phyloP scores from a whole-genome alignment of 2,888 invertebrate genomes.

The Gymnocheta viridis region DNA sequence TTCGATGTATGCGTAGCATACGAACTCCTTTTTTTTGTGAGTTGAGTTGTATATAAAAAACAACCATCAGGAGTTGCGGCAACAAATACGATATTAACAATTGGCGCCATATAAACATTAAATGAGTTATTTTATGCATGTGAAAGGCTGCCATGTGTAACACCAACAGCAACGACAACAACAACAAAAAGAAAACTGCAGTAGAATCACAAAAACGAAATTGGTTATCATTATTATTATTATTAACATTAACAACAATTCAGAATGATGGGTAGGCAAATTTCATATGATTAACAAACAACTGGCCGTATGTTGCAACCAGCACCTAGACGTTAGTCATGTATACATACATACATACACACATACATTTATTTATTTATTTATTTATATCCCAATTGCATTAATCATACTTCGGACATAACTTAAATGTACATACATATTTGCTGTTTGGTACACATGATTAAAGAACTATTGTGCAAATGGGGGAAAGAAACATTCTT shows the following conservation, averaged over 20 bases:
- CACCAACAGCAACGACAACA: too few species aligned
- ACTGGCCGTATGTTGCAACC: background rate
- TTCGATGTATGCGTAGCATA: slow-evolving; percentile 70
- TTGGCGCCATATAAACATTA: slow-evolving; percentile 73
- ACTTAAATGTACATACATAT: background rate
- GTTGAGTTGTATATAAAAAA: slow-evolving; percentile 36
- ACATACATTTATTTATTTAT: too few species aligned
- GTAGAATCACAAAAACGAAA: slow-evolving; percentile 29
- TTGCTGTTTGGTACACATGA: background rate
- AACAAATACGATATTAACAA: slow-evolving; percentile 49
- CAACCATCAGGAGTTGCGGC: slow-evolving; percentile 39
- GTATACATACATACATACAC: too few species aligned
- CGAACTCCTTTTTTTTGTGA: slow-evolving; percentile 57
- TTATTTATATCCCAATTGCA: background rate
- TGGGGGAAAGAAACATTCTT: background rate
- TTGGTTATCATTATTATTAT: slow-evolving; percentile 54
- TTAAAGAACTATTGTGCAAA: background rate
- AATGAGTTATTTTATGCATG: slow-evolving; percentile 52
- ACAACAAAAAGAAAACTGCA: background rate
- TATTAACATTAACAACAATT: slow-evolving; percentile 34
- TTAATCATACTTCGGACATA: too few species aligned
- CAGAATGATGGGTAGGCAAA: slow-evolving; percentile 20
- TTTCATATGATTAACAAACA: slow-evolving; percentile 30
- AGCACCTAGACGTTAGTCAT: background rate
- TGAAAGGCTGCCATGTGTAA: slow-evolving; percentile 23